These are phyloP conservation scores for Alca torda DNA, from an alignment of 2,797 vertebrate species.

Conservation along the genomic window DNA sequence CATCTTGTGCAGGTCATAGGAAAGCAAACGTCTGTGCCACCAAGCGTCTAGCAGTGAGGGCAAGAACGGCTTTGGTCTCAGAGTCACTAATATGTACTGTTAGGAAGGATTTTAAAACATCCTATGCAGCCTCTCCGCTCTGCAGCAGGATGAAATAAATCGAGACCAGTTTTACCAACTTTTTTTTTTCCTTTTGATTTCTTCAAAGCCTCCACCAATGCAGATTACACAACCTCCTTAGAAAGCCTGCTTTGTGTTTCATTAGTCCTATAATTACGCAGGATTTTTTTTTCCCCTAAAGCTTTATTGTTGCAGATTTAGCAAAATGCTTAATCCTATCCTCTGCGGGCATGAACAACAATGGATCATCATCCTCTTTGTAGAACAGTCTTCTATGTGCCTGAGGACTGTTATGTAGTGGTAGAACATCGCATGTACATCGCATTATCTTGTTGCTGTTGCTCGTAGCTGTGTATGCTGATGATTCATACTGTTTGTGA, in stretches of 20 bases:
- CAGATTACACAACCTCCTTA: conserved; percentile 34
- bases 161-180: neutral
- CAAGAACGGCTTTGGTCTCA: neutral
- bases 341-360: neutral
- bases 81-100: neutral
- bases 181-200: neutral
- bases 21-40: neutral
- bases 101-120: neutral
- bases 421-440: neutral
- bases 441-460: neutral
- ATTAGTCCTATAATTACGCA: neutral
- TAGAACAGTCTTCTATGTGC: neutral
- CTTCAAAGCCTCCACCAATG: neutral
- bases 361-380: neutral
- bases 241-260: conserved; percentile 19
- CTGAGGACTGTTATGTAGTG: neutral
- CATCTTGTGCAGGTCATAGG: neutral
- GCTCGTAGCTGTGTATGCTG: neutral
- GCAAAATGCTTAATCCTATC: neutral
- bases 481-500: neutral
- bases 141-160: neutral
- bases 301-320: conserved; percentile 31
- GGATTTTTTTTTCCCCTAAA: neutral
- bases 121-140: rapidly evolving
- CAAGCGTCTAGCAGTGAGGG: neutral